Conservation (phyloP, 2,797 vertebrate species). For the Acipenser oxyrinchus region DNA sequence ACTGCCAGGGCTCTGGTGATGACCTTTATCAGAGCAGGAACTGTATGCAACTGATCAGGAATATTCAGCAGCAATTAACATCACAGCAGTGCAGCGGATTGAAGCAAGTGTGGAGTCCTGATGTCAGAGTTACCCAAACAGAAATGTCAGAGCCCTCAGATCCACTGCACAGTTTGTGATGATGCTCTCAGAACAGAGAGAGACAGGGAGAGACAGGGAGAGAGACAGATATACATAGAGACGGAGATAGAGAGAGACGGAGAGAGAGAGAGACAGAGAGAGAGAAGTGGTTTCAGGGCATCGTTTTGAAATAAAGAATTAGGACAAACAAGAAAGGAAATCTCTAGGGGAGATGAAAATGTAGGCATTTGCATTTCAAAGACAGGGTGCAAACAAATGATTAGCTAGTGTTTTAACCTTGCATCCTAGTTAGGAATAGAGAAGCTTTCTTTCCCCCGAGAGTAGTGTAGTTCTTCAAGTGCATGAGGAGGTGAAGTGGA, state of each 20-base stretch:
- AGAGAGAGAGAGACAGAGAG: background rate
- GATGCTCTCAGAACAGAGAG: constrained; percentile 11
- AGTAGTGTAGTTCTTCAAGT: too few relatives aligned
- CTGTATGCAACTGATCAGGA: constrained; percentile 49
- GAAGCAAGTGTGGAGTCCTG: constrained; percentile 11
- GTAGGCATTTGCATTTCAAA: too few relatives aligned
- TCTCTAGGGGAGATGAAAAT: too few relatives aligned
- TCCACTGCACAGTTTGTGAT: background rate
- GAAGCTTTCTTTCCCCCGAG: too few relatives aligned
- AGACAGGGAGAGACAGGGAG: background rate
- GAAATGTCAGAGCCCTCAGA: constrained; percentile 22
- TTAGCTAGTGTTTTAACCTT: too few relatives aligned
- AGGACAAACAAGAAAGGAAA: too few relatives aligned
- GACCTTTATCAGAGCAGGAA: constrained; percentile 52
- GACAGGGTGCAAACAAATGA: too few relatives aligned
- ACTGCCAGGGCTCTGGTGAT: constrained; percentile 22
- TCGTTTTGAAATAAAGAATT: too few relatives aligned
- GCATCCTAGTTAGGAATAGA: too few relatives aligned
- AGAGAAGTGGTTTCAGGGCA: background rate
- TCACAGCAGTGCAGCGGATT: constrained; percentile 34
- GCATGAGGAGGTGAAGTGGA: too few relatives aligned
- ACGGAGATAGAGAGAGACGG: background rate
- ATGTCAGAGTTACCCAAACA: constrained; percentile 18
- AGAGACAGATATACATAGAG: background rate
- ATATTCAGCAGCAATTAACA: constrained; percentile 61